These are phyloP conservation scores for Theocolax elegans DNA, from an alignment of 1,140 invertebrate genomes.

Conservation along the genomic window DNA sequence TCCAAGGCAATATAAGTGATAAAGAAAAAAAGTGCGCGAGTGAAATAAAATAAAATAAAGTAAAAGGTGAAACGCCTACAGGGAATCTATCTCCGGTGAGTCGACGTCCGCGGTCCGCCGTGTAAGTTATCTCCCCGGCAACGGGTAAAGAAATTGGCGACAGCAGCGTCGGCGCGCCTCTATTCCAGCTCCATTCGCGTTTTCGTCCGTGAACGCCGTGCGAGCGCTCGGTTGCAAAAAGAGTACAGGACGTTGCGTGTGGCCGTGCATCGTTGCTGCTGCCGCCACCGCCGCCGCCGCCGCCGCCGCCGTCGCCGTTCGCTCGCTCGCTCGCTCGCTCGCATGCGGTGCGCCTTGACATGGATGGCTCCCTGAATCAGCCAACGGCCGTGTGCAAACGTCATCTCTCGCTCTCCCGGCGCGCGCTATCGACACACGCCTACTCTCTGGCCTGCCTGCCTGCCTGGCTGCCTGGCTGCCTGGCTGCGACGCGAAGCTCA, in stretches of 20 bases:
- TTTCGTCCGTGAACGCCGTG: slow-evolving; percentile 2
- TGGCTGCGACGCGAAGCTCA: slow-evolving; percentile 40
- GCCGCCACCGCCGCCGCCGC: too few relatives aligned
- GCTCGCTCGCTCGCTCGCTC: neutral
- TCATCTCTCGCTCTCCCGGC: slow-evolving; percentile 19
- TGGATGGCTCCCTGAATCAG: slow-evolving; percentile 68
- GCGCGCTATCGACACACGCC: slow-evolving; percentile 65
- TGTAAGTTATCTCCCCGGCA: too few relatives aligned
- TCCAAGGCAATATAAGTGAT: too few relatives aligned
- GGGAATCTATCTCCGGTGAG: too few relatives aligned
- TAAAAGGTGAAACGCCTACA: too few relatives aligned
- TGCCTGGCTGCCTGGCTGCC: too few relatives aligned
- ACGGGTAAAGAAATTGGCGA: too few relatives aligned
- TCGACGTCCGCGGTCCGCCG: too few relatives aligned
- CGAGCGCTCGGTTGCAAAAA: slow-evolving; percentile 42
- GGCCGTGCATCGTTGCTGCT: neutral
- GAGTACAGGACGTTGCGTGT: slow-evolving; percentile 36
- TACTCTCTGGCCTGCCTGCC: slow-evolving; percentile 51
- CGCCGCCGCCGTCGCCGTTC: neutral
- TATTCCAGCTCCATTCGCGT: neutral
- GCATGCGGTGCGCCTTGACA: slow-evolving; percentile 69
- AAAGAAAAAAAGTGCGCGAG: too few relatives aligned
- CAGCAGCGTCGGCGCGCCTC: neutral
- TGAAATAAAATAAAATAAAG: too few relatives aligned
- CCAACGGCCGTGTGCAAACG: slow-evolving; percentile 43